These are phyloP conservation scores for Orientallactaga bullata DNA, from an alignment of 2,113 vertebrate species.

Conservation along the genomic window DNA sequence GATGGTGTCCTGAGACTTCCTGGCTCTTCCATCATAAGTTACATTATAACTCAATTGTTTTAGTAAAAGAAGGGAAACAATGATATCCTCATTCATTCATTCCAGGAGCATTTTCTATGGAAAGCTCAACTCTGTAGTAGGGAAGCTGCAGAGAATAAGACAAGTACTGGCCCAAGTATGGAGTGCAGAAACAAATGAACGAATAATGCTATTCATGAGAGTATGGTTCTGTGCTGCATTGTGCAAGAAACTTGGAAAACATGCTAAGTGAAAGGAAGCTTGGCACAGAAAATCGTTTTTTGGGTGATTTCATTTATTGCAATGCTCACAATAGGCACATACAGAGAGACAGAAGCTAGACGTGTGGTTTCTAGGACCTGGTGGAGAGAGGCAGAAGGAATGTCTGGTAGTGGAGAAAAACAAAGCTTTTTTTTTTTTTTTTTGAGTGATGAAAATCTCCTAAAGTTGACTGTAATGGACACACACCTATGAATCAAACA, in stretches of 20 bases:
- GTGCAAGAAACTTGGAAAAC: background rate
- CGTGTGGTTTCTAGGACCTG: fast-evolving
- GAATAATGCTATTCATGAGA: background rate
- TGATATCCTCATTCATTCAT: background rate
- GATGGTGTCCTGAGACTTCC: background rate
- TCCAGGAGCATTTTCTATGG: no score
- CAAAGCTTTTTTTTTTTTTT: no score
- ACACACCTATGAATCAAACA: background rate
- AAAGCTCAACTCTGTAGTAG: background rate
- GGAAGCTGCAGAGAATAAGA: background rate
- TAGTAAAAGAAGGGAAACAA: background rate
- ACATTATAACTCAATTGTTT: background rate
- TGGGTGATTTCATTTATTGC: background rate
- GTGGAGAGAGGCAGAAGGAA: background rate
- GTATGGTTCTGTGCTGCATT: fast-evolving
- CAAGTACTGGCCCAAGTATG: background rate
- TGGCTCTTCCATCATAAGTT: background rate
- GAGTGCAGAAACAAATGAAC: background rate
- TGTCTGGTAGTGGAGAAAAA: no score
- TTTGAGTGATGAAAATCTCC: no score
- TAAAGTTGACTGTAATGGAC: background rate
- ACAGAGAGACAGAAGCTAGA: no score
- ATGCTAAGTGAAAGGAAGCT: background rate
- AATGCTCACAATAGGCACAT: background rate
- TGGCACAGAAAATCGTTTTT: background rate